These are phyloP conservation scores for Drosophila neonasuta DNA, from an alignment of 2,888 invertebrate species.

Conservation along the genomic window DNA sequence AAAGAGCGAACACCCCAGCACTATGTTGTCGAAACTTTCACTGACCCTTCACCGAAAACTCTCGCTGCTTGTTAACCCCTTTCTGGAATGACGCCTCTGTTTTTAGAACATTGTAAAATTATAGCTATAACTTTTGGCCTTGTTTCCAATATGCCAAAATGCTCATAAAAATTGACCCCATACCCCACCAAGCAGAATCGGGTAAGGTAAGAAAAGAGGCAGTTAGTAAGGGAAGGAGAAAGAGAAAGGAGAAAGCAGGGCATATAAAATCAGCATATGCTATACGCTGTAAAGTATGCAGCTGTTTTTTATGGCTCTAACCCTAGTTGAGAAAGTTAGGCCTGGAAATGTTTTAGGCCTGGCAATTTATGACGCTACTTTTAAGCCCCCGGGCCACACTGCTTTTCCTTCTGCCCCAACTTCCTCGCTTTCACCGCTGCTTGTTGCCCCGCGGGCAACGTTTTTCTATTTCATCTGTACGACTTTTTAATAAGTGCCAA, in stretches of 20 bases:
- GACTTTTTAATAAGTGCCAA: conserved; percentile 75
- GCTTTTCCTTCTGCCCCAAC: not conserved
- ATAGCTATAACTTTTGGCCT: conserved; percentile 71
- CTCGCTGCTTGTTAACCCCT: conserved; percentile 5
- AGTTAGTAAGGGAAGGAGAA: not conserved
- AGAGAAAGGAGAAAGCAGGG: conserved; percentile 3
- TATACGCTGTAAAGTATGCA: conserved; percentile 69
- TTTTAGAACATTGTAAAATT: conserved; percentile 58
- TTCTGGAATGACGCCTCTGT: conserved; percentile 39
- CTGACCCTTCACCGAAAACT: conserved; percentile 9
- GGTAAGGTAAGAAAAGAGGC: conserved; percentile 1
- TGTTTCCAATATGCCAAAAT: conserved; percentile 73
- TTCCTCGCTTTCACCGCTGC: not conserved
- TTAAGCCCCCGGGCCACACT: not conserved
- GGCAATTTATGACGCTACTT: conserved; percentile 60
- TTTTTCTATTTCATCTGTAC: conserved; percentile 60
- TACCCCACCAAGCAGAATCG: conserved; percentile 49
- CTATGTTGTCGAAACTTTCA: conserved; percentile 16
- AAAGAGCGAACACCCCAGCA: conserved; percentile 3
- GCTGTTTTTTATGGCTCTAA: conserved; percentile 69
- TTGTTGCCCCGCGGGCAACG: conserved; percentile 12
- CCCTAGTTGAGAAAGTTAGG: conserved; percentile 67
- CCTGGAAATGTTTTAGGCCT: conserved; percentile 45
- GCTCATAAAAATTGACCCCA: conserved; percentile 73
- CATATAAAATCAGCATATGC: conserved; percentile 72